A percentile compares a stretch with the other conserved stretches of the same genome.
phyloP scores from a whole-genome alignment of 1,140 invertebrate genomes.

The Drosophila prosaltans region DNA sequence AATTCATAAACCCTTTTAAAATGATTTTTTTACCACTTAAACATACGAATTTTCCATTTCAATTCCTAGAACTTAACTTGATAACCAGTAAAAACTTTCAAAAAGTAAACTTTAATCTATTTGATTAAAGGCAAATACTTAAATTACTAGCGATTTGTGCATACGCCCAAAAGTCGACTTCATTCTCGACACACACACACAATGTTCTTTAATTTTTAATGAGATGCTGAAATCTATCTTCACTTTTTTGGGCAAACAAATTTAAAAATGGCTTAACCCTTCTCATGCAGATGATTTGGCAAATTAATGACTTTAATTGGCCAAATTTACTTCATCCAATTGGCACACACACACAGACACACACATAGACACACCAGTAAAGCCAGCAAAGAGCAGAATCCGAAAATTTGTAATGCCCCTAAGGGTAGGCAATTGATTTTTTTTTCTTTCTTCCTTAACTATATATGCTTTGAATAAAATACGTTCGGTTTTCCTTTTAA shows the following conservation, averaged over 20 bases:
- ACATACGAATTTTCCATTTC: too few relatives aligned
- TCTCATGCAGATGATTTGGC: slow-evolving; percentile 1
- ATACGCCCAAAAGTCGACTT: not conserved
- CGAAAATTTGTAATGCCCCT: slow-evolving; percentile 36
- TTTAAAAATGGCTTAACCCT: slow-evolving; percentile 3
- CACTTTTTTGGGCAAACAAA: not conserved
- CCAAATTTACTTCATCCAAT: slow-evolving; percentile 11
- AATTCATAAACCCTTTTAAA: too few relatives aligned
- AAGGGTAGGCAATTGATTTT: slow-evolving; percentile 71
- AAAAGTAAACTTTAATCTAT: too few relatives aligned
- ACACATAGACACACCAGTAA: not conserved
- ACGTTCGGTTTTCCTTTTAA: slow-evolving; percentile 15
- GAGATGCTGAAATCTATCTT: slow-evolving; percentile 9
- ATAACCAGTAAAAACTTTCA: too few relatives aligned
- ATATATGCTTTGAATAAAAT: slow-evolving; percentile 1
- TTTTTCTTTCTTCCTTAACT: slow-evolving; percentile 50
- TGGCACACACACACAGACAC: not conserved
- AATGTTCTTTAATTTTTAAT: slow-evolving; percentile 3
- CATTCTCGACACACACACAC: too few relatives aligned
- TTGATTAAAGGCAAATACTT: not conserved
- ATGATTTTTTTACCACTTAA: too few relatives aligned
- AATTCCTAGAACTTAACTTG: too few relatives aligned
- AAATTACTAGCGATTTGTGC: not conserved
- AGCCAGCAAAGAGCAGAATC: not conserved
- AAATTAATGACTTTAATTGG: slow-evolving; percentile 12